These are phyloP conservation scores for Paedocypris micromegethes DNA, from an alignment of 2,797 vertebrate species.

Conservation along the genomic window DNA sequence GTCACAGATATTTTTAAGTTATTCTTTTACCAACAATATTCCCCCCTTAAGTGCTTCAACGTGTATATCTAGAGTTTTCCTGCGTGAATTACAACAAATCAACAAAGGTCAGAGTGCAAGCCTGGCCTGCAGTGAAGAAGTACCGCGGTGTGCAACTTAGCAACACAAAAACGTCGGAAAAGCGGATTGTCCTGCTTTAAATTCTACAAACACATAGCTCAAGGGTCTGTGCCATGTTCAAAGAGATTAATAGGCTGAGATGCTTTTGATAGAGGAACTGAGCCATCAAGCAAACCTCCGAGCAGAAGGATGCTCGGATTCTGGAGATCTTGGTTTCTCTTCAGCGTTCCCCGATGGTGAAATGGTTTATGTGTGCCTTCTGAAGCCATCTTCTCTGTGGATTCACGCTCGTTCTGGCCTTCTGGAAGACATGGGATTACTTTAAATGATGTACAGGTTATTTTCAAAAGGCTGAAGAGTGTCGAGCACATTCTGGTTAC, in stretches of 20 bases:
- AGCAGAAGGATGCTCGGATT: conserved; percentile 52
- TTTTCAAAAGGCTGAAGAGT: conserved; percentile 26
- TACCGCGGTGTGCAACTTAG: not conserved
- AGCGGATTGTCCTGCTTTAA: conserved; percentile 70
- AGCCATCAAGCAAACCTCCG: conserved; percentile 40
- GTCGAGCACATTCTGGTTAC: conserved; percentile 18
- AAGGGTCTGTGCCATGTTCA: conserved; percentile 66
- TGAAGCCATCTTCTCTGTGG: conserved; percentile 14
- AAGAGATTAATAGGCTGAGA: conserved; percentile 71
- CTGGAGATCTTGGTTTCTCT: conserved; percentile 41
- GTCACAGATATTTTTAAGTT: conserved; percentile 51
- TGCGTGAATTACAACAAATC: conserved; percentile 62
- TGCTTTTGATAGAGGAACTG: conserved; percentile 62
- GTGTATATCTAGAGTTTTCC: conserved; percentile 63
- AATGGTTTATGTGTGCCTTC: conserved; percentile 34
- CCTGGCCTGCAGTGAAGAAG: conserved; percentile 65
- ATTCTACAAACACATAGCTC: conserved; percentile 63
- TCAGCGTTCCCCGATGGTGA: conserved; percentile 40
- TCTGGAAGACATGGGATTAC: conserved; percentile 32
- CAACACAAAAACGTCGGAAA: conserved; percentile 52
- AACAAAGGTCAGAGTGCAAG: conserved; percentile 68
- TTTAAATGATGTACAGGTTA: conserved; percentile 32
- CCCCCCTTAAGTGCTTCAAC: conserved; percentile 63
- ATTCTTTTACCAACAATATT: conserved; percentile 58
- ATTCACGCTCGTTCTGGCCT: conserved; percentile 32